These are phyloP conservation scores for Acestrorhynchus altus DNA, from an alignment of 2,797 vertebrate species.

Conservation along the genomic window DNA sequence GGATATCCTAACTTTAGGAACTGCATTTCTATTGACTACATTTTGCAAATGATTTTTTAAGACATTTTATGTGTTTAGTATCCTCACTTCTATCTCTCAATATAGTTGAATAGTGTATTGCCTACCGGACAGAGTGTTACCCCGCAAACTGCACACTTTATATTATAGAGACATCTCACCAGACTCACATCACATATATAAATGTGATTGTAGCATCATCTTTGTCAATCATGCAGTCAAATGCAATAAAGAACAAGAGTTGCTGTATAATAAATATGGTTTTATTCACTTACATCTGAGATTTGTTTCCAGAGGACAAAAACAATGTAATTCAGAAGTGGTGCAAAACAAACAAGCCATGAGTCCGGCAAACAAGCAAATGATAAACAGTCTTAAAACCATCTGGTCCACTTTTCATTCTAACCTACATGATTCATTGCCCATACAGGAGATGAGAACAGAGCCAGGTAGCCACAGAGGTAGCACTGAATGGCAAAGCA, in stretches of 20 bases:
- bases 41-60: too few species aligned
- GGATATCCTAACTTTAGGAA: too few species aligned
- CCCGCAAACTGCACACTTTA: too few species aligned
- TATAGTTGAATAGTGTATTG: too few species aligned
- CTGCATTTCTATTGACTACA: too few species aligned
- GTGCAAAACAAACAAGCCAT: conserved; percentile 57
- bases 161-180: too few species aligned
- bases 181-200: too few species aligned
- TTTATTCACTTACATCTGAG: conserved; percentile 58
- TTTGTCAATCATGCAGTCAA: background rate
- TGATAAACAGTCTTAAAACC: conserved; percentile 45
- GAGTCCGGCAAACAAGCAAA: conserved; percentile 39
- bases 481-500: conserved; percentile 35
- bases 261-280: conserved; percentile 61
- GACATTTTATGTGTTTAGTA: too few species aligned
- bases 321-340: conserved; percentile 58
- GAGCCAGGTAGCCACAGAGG: conserved; percentile 27
- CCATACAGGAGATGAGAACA: conserved; percentile 24
- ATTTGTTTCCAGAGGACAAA: conserved; percentile 58
- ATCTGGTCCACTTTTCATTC: conserved; percentile 46
- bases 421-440: conserved; percentile 29
- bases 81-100: too few species aligned
- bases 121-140: too few species aligned
- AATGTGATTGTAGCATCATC: background rate
- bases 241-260: conserved; percentile 20